These are phyloP conservation scores for Macroglossus sobrinus DNA, from an alignment of 2,113 vertebrate genomes.

Conservation along the genomic window DNA sequence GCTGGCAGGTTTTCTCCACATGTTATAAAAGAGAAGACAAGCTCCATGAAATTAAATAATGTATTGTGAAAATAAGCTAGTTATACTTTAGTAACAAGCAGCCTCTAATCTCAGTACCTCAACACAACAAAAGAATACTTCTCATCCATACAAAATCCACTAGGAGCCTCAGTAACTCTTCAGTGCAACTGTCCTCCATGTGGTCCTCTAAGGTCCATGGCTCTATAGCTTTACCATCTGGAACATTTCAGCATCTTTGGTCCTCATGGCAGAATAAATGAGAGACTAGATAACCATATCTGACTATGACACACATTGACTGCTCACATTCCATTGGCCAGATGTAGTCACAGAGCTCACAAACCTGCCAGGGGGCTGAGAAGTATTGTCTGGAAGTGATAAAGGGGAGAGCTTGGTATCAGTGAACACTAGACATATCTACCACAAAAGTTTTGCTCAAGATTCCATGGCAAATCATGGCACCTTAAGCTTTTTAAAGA, in stretches of 20 bases:
- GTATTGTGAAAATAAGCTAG: neutral
- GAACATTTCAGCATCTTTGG: neutral
- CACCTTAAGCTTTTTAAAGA: neutral
- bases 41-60: neutral
- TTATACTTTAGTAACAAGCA: neutral
- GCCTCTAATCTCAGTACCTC: neutral
- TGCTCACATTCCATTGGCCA: neutral
- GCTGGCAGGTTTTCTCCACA: neutral
- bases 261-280: neutral
- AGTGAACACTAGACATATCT: fast-evolving
- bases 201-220: neutral
- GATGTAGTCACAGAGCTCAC: neutral
- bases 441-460: neutral
- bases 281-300: neutral
- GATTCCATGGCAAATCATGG: neutral
- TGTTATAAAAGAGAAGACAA: neutral
- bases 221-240: neutral
- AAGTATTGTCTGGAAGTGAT: neutral
- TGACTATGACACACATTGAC: neutral
- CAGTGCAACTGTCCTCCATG: neutral
- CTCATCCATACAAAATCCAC: neutral
- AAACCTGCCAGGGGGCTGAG: neutral
- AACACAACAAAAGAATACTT: neutral
- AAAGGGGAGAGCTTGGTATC: neutral
- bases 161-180: neutral